Percentiles rank a stretch among this genome's conserved stretches.
Evolutionary conservation across 1,140 invertebrate species (phyloP).

Genomic region (Nasonia vitripennis): DNA sequence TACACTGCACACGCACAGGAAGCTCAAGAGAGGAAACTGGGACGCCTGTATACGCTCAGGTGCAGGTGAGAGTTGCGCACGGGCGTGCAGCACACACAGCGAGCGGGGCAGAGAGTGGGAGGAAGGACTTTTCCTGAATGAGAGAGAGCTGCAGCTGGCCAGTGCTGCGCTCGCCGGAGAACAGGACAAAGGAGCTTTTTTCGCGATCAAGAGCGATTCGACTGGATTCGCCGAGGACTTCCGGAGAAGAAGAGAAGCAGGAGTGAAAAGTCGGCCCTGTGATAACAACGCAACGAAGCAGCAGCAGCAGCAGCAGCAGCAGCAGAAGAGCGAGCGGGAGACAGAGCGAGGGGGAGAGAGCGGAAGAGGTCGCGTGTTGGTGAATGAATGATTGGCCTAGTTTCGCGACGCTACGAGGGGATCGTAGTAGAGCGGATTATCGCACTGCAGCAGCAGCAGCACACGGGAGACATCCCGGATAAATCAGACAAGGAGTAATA

Average conservation of each 20-base stretch:
- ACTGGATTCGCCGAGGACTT: background rate
- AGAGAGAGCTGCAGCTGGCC: constrained; percentile 11
- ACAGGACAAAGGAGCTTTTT: background rate
- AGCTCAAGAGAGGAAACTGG: background rate
- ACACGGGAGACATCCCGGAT: background rate
- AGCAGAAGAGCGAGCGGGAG: constrained; percentile 10
- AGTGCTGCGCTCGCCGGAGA: background rate
- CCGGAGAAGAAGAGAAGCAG: background rate
- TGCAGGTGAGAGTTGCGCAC: constrained; percentile 12
- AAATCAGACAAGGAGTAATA: background rate
- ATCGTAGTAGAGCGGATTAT: constrained; percentile 13
- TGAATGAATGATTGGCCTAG: constrained; percentile 31
- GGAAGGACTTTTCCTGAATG: constrained; percentile 36
- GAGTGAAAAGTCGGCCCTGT: background rate
- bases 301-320: background rate
- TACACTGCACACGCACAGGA: background rate
- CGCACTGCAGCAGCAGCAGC: background rate
- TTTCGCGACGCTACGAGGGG: background rate
- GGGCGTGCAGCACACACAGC: too few species aligned
- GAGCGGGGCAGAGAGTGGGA: constrained; percentile 7
- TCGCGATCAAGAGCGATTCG: too few species aligned
- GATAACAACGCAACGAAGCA: background rate
- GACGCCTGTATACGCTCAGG: background rate
- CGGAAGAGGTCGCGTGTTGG: constrained; percentile 9
- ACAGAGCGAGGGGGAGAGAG: constrained; percentile 42